Evolutionary conservation across 2,888 invertebrate species (phyloP).

Genomic region (Epinotia brunnichana): DNA sequence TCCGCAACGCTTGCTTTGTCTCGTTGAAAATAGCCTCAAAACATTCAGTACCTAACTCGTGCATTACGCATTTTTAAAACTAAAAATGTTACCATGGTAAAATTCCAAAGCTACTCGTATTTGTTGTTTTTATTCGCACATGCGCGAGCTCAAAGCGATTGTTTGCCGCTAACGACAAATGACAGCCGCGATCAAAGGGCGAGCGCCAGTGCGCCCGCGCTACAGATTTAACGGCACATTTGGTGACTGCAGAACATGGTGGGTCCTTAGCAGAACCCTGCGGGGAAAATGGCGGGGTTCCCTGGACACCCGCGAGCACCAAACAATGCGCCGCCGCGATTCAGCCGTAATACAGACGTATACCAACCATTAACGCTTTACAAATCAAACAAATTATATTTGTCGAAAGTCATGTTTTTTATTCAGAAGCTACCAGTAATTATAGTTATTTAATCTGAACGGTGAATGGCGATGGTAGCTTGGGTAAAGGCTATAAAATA

Average conservation of each 20-base stretch:
- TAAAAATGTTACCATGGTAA: background rate
- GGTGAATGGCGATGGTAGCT: background rate
- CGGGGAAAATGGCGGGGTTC: conserved; percentile 78
- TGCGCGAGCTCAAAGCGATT: conserved; percentile 27
- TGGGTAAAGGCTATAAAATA: background rate
- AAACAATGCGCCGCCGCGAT: conserved; percentile 68
- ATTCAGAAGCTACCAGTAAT: conserved; percentile 55
- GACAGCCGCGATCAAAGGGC: conserved; percentile 65
- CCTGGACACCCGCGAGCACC: conserved; percentile 75
- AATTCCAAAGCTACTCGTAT: conserved; percentile 11
- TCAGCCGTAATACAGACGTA: conserved; percentile 66
- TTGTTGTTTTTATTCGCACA: conserved; percentile 46
- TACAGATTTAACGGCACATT: conserved; percentile 71
- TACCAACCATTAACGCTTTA: conserved; percentile 74
- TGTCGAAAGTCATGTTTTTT: conserved; percentile 70
- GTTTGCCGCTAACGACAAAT: conserved; percentile 56
- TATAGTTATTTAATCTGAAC: conserved; percentile 30
- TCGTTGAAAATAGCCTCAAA: background rate
- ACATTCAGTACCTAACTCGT: background rate
- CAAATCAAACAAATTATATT: conserved; percentile 83
- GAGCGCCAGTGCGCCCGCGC: conserved; percentile 58
- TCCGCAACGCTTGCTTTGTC: background rate
- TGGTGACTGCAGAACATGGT: conserved; percentile 74
- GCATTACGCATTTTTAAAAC: background rate
- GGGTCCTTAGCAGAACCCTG: conserved; percentile 80